A percentile compares a stretch with the other conserved stretches of the same genome.
Conservation (phyloP, 2,888 invertebrate genomes). For the Rhabditoides inermis region DNA sequence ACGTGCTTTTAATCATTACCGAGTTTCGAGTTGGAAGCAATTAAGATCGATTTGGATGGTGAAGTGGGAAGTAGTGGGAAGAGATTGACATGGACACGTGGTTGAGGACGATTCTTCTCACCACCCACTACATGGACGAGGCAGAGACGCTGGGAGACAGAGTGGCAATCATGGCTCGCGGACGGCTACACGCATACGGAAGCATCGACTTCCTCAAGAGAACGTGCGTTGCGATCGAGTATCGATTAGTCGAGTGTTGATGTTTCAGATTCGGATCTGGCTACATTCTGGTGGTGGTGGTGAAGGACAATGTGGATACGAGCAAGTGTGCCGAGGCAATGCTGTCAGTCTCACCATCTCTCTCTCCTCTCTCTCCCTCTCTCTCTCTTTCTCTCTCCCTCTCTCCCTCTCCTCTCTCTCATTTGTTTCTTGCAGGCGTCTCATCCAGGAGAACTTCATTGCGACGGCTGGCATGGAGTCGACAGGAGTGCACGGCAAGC, state of each 20-base stretch:
- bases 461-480: neutral
- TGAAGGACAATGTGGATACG: slow-evolving; percentile 8
- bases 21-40: neutral
- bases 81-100: no score
- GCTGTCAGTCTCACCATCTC: no score
- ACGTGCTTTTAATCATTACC: no score
- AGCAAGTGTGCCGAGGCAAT: no score
- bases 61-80: no score
- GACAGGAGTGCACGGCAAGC: slow-evolving; percentile 16
- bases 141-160: slow-evolving; percentile 38
- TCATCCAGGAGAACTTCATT: no score
- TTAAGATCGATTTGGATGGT: slow-evolving; percentile 3
- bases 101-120: slow-evolving; percentile 32
- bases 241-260: neutral
- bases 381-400: no score
- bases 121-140: slow-evolving; percentile 43
- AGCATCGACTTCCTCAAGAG: slow-evolving; percentile 35
- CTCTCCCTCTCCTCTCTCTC: no score
- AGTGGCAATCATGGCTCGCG: slow-evolving; percentile 43
- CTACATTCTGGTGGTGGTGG: slow-evolving; percentile 35
- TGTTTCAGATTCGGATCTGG: slow-evolving; percentile 33
- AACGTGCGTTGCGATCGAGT: slow-evolving; percentile 2
- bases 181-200: slow-evolving; percentile 35
- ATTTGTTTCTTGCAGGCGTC: no score
- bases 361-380: no score